Base-by-base conservation (phyloP, 2,888 invertebrate species). In the Chirona hameri region DNA sequence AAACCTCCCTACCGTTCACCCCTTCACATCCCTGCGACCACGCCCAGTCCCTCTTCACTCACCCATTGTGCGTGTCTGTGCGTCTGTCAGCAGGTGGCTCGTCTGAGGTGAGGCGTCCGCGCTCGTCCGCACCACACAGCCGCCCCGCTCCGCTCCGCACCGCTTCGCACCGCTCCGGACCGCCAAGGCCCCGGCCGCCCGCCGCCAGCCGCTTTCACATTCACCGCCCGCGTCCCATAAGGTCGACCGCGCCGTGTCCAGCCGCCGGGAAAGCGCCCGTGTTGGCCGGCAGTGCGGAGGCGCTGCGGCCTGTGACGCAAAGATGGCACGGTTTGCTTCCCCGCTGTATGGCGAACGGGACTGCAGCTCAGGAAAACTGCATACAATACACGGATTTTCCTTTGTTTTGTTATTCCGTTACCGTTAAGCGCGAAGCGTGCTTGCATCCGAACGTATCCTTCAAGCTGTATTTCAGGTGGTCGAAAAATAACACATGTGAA, bases 171-270 rank as follows among this genome's bases (percentile, higher is more conserved):
- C 52, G 52, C 39, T 10, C 24, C 76, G 76, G 76, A 10, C 24
- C 24, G 39, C 76, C 76, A 76, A 76, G 76, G 76, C 76, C 76
- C 76, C 31, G 31, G 31, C 76, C 12, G 76, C 24, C 72, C 18
- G 12, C 39, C 76, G 76, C 24, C 39, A 5, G 72, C 31, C 18
- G 76, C 76, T 76, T 76, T 76, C 76, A 76, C 76, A 39, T 76
- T 46, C 76, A 18, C 46, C 31, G 72, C 76, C 39, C 24, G 46
- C 27, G 46, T 39, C 29, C 46, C 21, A 27, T 39, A 76, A 76
- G 76, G 76, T 12, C 46, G 24, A 76, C 1, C 10, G 9, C 10
- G 24, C 39, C 24, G 12, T 46, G 76, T 24, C 24, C 24, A 21
- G 24, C 24, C 9, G 76, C 39, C 10, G 0, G 39, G 76, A 76